A percentile compares a stretch with the other conserved stretches of the same genome.
phyloP scores from a whole-genome alignment of 2,797 vertebrate genomes.

The Forpus xanthops region DNA sequence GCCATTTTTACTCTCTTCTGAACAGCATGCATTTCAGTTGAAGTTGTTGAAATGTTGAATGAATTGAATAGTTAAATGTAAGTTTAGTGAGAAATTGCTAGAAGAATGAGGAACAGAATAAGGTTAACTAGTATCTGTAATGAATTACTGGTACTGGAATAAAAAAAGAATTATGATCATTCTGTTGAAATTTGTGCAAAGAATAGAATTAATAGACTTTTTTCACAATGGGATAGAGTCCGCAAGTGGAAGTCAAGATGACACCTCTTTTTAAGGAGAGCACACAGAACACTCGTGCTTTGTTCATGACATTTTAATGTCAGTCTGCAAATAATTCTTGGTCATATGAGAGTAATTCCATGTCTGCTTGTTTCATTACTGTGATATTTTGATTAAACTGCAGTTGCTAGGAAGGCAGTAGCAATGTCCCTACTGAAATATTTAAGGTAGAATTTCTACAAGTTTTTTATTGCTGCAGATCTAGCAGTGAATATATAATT shows the following conservation, averaged over 20 bases:
- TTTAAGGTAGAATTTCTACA: background rate
- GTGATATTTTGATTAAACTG: background rate
- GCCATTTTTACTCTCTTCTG: background rate
- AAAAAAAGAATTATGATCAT: background rate
- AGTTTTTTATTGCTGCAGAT: background rate
- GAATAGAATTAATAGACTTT: background rate
- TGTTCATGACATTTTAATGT: background rate
- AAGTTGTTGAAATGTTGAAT: background rate
- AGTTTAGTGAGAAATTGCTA: background rate
- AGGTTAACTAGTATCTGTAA: background rate
- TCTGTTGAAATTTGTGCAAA: background rate
- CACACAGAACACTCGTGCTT: background rate
- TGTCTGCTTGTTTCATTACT: background rate
- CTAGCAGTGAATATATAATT: background rate
- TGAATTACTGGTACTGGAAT: background rate
- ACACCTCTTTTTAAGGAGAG: background rate
- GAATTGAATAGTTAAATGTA: background rate
- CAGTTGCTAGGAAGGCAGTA: background rate
- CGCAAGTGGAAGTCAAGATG: background rate
- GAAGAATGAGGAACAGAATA: background rate
- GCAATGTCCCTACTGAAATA: background rate
- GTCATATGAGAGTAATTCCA: background rate
- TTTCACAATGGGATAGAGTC: background rate
- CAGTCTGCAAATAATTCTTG: background rate
- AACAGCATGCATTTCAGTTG: background rate